Evolutionary conservation across 2,888 invertebrate genomes (phyloP), one percentile per base, ranked within the genome.

Genomic region (Agonopterix subpropinquella): DNA sequence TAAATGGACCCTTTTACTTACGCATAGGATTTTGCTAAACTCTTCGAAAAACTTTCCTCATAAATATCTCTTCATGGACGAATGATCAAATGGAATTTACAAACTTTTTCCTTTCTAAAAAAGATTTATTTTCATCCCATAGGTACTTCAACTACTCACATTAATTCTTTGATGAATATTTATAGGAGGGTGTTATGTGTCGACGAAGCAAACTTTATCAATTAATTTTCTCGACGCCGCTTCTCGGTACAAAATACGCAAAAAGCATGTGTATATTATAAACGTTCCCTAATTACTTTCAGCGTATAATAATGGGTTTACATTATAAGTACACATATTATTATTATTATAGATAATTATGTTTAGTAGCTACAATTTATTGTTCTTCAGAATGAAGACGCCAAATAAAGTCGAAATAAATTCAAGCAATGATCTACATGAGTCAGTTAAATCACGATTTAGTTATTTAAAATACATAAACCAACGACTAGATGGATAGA

Each of bases 111-210:
- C 11, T 42, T 39, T 11, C 4, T 11, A 11, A 11, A 42, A 41
- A 11, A 42, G 42, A 8, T 42, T 42, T 8, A 11, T 42, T 42
- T 42, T 42, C 8, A 42, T n/a, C 39, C 39, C 0, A 39, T 39
- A 39, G 9, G 39, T 39, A 39, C n/a, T 39, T n/a, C 10, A 39
- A 39, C n/a, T 28, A 28, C 53, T 51, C 54, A 55, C 54, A 65
- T 66, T 50, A 57, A 56, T 56, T 62, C 57, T 60, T 53, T 63
- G 57, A 67, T 70, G 70, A 72, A 73, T 73, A 73, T 70, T 71
- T 68, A 73, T 68, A 52, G 53, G 52, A 48, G 45, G 49, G 51
- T 53, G 51, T 52, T 54, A 56, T 60, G 63, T 60, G 65, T 59
- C 56, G 55, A 53, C 58, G 57, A 44, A 46, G 51, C 51, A 56